Evolutionary conservation across 2,888 invertebrate genomes (phyloP).

Genomic region (Campoplex nolae): DNA sequence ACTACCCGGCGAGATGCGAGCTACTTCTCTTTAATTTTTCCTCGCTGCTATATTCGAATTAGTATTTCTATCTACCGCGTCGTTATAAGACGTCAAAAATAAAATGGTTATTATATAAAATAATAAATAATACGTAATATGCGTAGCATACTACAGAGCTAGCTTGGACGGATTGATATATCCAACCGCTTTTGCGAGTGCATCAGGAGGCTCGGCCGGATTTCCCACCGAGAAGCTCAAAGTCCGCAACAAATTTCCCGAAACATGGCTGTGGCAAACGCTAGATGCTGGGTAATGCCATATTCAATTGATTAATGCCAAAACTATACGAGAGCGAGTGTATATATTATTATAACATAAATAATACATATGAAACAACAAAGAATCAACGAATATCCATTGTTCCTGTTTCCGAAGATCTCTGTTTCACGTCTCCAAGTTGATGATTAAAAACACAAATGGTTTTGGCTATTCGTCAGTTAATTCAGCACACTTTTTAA

Average conservation of each 20-base stretch:
- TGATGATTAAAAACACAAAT: neutral
- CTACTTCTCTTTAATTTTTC: neutral
- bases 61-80: neutral
- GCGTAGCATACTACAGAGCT: slow-evolving; percentile 86
- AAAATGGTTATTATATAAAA: slow-evolving; percentile 33
- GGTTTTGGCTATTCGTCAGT: neutral
- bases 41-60: neutral
- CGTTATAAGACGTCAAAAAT: slow-evolving; percentile 20
- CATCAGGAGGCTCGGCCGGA: slow-evolving; percentile 73
- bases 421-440: neutral
- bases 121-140: slow-evolving; percentile 69
- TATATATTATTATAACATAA: neutral
- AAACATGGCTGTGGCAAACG: slow-evolving; percentile 90
- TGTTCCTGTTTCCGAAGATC: neutral
- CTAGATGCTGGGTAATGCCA: slow-evolving; percentile 87
- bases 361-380: neutral
- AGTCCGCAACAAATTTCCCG: slow-evolving; percentile 89
- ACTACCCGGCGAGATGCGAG: neutral
- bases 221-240: slow-evolving; percentile 81
- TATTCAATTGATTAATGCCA: slow-evolving; percentile 72
- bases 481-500: neutral
- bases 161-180: slow-evolving; percentile 82
- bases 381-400: neutral
- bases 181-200: slow-evolving; percentile 75
- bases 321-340: neutral